Conservation (phyloP, 2,113 vertebrate species). For the Brachyhypopomus gauderio region DNA sequence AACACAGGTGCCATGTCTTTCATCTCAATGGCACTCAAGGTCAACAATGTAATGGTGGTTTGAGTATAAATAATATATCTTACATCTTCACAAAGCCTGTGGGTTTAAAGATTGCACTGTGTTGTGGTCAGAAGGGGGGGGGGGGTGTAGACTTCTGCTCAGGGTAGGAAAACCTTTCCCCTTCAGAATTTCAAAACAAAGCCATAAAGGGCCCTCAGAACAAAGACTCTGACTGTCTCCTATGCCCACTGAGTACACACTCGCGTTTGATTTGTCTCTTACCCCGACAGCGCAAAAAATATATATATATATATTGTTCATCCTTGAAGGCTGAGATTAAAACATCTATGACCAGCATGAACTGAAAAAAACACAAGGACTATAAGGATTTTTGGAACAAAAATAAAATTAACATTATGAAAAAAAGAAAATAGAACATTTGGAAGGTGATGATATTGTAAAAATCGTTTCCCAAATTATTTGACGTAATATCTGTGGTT, state of each 20-base stretch:
- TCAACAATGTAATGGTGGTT: conserved; percentile 56
- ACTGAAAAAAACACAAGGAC: background rate
- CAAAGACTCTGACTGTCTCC: conserved; percentile 54
- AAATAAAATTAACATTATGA: background rate
- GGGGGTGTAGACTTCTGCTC: conserved; percentile 27
- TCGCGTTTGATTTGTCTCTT: conserved; percentile 46
- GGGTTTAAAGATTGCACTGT: conserved; percentile 51
- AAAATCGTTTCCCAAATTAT: conserved; percentile 28
- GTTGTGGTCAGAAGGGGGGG: conserved; percentile 42
- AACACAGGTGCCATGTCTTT: conserved; percentile 56
- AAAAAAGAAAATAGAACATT: background rate
- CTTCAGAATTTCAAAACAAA: conserved; percentile 55
- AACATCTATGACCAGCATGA: background rate
- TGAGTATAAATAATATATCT: conserved; percentile 60
- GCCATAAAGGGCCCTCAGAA: conserved; percentile 48
- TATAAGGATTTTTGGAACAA: background rate
- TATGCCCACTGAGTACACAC: conserved; percentile 14
- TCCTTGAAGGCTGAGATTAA: conserved; percentile 20
- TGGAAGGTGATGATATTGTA: background rate
- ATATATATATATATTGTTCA: conserved; percentile 3
- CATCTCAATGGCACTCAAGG: conserved; percentile 52
- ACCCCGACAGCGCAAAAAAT: conserved; percentile 11
- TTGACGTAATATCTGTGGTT: background rate
- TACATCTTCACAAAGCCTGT: conserved; percentile 52
- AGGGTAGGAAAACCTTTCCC: conserved; percentile 54